Conservation (phyloP, 2,797 vertebrate species). For the Monodelphis domestica region DNA sequence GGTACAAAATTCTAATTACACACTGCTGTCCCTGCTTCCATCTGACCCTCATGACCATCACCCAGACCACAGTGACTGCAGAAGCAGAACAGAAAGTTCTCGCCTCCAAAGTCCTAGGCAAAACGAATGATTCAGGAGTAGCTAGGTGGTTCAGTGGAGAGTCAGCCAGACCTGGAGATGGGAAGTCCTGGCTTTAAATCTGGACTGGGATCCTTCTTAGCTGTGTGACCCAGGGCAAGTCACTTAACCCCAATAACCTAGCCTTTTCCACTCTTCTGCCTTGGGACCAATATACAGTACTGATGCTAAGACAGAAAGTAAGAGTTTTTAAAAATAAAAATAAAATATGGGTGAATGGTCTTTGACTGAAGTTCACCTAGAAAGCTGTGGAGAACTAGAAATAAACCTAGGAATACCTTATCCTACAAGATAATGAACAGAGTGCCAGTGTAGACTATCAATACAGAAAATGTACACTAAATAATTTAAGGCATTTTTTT, state of each 20-base stretch:
- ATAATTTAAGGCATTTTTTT: neutral
- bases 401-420: neutral
- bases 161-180: too few species aligned
- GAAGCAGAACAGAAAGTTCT: neutral
- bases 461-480: neutral
- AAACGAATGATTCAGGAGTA: neutral
- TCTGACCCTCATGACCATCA: neutral
- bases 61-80: neutral
- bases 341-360: too few species aligned
- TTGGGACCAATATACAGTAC: too few species aligned
- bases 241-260: too few species aligned
- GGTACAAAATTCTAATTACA: too few species aligned
- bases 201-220: too few species aligned
- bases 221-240: too few species aligned
- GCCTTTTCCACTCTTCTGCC: too few species aligned
- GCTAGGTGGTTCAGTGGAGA: too few species aligned
- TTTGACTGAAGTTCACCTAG: neutral
- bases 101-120: neutral
- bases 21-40: neutral
- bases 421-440: neutral
- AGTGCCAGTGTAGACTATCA: neutral
- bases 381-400: conserved; percentile 8
- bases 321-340: too few species aligned
- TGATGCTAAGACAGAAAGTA: too few species aligned
- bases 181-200: too few species aligned